Evolutionary conservation across 2,888 invertebrate genomes (phyloP).

Genomic region (Panorpa germanica): DNA sequence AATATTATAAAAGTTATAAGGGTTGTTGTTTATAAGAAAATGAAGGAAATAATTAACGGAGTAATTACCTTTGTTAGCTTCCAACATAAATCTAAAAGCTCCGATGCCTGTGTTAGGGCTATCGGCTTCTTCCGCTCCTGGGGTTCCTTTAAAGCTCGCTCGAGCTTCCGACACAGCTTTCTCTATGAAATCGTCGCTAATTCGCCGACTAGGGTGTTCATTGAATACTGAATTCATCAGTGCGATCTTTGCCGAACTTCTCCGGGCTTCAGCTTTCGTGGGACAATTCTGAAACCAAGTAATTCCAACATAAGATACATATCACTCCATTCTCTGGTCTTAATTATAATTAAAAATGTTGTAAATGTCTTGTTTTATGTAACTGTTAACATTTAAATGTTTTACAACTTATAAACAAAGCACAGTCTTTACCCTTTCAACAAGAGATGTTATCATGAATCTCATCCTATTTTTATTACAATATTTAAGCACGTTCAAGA

Average conservation of each 20-base stretch:
- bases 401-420: too few species aligned
- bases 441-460: too few species aligned
- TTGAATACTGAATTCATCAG: constrained; percentile 95
- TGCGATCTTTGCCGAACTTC: constrained; percentile 90
- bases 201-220: constrained; percentile 81
- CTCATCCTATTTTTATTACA: too few species aligned
- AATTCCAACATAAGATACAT: constrained; percentile 4
- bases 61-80: constrained; percentile 71
- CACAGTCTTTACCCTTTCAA: too few species aligned
- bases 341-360: too few species aligned
- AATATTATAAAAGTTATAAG: too few species aligned
- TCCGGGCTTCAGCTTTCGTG: constrained; percentile 83
- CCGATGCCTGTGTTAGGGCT: constrained; percentile 53
- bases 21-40: constrained; percentile 43
- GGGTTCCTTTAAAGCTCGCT: constrained; percentile 54
- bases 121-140: constrained; percentile 36
- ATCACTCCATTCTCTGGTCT: too few species aligned
- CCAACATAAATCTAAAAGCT: constrained; percentile 55
- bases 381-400: too few species aligned
- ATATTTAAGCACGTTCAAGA: too few species aligned
- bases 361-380: background rate
- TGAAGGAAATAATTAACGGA: constrained; percentile 44
- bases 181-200: constrained; percentile 86
- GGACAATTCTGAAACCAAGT: constrained; percentile 59
- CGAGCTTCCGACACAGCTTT: constrained; percentile 86